These are phyloP conservation scores for Falco novaeseelandiae DNA, from an alignment of 2,797 vertebrate genomes.

Conservation along the genomic window DNA sequence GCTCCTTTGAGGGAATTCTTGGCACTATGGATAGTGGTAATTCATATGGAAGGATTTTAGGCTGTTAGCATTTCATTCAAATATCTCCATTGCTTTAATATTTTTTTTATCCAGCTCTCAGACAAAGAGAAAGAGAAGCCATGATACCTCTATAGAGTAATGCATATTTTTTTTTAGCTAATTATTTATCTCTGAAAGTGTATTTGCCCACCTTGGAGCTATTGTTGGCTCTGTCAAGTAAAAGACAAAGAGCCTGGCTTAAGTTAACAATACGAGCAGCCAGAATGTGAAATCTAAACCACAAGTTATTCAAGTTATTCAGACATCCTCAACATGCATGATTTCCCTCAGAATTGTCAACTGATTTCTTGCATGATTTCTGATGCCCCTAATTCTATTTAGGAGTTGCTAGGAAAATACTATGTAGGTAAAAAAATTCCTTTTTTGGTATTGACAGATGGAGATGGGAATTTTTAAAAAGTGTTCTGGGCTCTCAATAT, in stretches of 20 bases:
- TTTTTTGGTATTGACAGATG: not conserved
- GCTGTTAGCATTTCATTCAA: not conserved
- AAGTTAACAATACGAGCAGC: not conserved
- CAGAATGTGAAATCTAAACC: not conserved
- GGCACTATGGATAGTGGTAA: not conserved
- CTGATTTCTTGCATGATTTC: not conserved
- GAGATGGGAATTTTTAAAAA: not conserved
- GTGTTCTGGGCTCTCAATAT: not conserved
- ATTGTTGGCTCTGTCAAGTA: not conserved
- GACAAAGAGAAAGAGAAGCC: not conserved
- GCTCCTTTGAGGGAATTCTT: not conserved
- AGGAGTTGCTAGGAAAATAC: not conserved
- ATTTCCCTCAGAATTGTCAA: not conserved
- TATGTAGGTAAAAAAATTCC: not conserved
- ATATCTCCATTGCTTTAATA: not conserved
- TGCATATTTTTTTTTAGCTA: not conserved
- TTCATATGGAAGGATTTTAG: not conserved
- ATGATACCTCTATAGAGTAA: not conserved
- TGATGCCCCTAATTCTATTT: not conserved
- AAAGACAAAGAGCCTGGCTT: not conserved
- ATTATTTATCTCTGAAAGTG: not conserved
- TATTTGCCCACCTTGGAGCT: not conserved
- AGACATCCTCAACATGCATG: not conserved
- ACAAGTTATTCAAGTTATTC: not conserved
- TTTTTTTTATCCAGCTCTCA: not conserved